Conservation (phyloP, 2,888 invertebrate species). For the Mythimna loreyi region DNA sequence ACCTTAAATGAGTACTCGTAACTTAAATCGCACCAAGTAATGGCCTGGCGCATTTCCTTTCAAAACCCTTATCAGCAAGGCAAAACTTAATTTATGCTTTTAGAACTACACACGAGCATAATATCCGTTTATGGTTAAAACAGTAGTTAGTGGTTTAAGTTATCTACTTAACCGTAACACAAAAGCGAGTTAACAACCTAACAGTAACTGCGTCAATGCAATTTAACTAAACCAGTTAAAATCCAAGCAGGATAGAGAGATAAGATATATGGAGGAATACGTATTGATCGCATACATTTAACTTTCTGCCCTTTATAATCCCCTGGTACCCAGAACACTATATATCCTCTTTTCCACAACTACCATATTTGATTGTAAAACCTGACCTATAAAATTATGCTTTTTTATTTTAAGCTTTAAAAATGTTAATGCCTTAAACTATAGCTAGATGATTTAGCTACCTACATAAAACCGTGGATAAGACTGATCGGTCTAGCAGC, state of each 20-base stretch:
- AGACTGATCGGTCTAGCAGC: no score
- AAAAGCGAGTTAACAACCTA: conserved; percentile 36
- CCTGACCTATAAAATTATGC: no score
- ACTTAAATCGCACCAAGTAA: neutral
- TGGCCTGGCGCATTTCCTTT: neutral
- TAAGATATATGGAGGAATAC: neutral
- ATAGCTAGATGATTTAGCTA: neutral
- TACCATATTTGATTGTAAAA: neutral
- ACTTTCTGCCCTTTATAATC: neutral
- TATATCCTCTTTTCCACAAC: no score
- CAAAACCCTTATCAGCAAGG: neutral
- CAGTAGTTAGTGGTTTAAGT: conserved; percentile 14
- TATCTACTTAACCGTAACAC: conserved; percentile 31
- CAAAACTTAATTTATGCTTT: neutral
- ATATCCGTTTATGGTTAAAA: neutral
- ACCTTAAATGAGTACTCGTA: no score
- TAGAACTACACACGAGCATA: conserved; percentile 4
- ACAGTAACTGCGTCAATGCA: conserved; percentile 15
- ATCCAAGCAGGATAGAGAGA: neutral
- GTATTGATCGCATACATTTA: neutral
- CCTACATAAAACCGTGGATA: neutral
- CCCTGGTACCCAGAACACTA: neutral
- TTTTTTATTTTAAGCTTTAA: no score
- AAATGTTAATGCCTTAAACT: no score
- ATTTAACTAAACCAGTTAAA: conserved; percentile 31